Base-by-base conservation (phyloP, 2,888 invertebrate species). In the Cancer borealis region DNA sequence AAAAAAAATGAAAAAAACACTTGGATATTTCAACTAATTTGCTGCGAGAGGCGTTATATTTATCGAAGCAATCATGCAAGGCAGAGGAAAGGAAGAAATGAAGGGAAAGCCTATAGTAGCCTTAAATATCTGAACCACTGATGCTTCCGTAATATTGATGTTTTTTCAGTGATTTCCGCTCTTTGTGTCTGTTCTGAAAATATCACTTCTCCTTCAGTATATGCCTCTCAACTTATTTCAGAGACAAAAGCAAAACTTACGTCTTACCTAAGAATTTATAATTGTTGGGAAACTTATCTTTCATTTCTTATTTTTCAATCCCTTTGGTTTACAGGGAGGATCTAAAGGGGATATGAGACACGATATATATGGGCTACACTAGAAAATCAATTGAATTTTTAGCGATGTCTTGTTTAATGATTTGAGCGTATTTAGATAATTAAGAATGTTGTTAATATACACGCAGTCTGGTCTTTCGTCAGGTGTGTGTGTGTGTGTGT, bases 401-500 rank as follows among this genome's bases (percentile, higher is more conserved):
- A 39, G 12, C 14, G 54, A 17, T 54, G 12, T 17, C 17, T 54
- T 54, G 54, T 54, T 54, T 54, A 12, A 12, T 3, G 54, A 54
- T 14, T 54, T 17, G 12, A 49, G 1, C 12, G 49, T 49, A 12
- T 66, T 66, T 4, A 0, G 12, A 66, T 66, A 21, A 66, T 17
- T 1, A 21, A 0, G 66, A 66, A 66, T 66, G 8, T 66, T 66
- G 66, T n/a, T 4, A 66, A 0, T 66, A 66, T 66, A 54, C 66
- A 66, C n/a, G 21, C n/a, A 66, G 66, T 4, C n/a, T n/a, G 14
- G n/a, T 66, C 66, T n/a, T n/a, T 66, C 21, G n/a, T 66, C 66
- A n/a, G n/a, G 66, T n/a, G 66, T 66, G 66, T 66, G 66, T 66
- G 66, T 66, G 66, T 66, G 66, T 66, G 66, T 66, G 66, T 66